A percentile compares a stretch with the other conserved stretches of the same genome.
Conservation (phyloP, 2,113 vertebrate species). For the Coptodon bakossiorum region DNA sequence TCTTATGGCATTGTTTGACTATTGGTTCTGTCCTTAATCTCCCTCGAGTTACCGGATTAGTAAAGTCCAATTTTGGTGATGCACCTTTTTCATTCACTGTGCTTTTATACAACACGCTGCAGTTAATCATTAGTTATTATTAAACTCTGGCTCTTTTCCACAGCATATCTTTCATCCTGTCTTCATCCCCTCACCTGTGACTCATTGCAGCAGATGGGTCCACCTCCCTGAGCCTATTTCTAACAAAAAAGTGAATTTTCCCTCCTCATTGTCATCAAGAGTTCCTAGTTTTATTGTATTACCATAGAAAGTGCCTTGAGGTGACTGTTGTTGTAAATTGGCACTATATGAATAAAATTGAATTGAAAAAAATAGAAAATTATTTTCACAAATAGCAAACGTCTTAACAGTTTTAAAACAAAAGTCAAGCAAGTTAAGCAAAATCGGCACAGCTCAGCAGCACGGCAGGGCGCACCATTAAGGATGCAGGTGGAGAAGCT, state of each 20-base stretch:
- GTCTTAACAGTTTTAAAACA: not conserved
- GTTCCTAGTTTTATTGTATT: not conserved
- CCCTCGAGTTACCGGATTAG: no score
- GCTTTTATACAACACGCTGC: no score
- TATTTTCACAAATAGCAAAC: not conserved
- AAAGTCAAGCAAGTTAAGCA: not conserved
- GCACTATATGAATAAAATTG: not conserved
- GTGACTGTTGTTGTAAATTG: not conserved
- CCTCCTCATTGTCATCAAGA: no score
- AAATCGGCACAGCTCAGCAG: not conserved
- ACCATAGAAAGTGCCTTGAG: not conserved
- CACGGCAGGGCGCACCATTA: not conserved
- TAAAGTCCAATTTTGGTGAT: no score
- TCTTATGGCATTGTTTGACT: not conserved
- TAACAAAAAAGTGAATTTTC: no score
- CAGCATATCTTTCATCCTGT: no score
- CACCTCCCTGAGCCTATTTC: no score
- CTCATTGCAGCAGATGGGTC: no score
- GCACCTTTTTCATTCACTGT: no score
- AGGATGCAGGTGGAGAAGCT: not conserved
- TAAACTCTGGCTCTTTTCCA: no score
- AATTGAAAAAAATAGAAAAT: not conserved
- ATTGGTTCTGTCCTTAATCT: not conserved
- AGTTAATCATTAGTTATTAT: no score
- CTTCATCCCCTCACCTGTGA: no score